A percentile compares a stretch with the other conserved stretches of the same genome.
Evolutionary conservation across 2,797 vertebrate genomes (phyloP).

Genomic region (Cyclura pinguis): DNA sequence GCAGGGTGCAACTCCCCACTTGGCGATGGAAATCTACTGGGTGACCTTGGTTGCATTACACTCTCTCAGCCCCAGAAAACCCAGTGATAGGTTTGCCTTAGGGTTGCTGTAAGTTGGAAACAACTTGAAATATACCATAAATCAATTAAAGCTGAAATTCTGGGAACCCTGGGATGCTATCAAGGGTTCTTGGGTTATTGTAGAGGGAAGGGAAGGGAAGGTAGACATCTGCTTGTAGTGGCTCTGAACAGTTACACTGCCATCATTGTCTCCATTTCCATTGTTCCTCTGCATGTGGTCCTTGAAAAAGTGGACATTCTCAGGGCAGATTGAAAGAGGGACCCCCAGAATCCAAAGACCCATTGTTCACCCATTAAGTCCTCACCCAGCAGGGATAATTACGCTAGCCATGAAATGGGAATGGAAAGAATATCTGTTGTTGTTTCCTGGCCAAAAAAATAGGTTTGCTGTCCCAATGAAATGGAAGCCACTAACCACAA

Average conservation of each 20-base stretch:
- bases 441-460: not conserved
- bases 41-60: no score
- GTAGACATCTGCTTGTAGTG: not conserved
- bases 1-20: no score
- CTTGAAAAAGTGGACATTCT: not conserved
- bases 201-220: not conserved
- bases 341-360: not conserved
- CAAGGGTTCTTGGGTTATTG: not conserved
- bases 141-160: not conserved
- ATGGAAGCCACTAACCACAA: no score
- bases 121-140: not conserved
- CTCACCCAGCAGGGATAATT: not conserved
- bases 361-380: not conserved
- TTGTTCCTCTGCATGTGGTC: no score
- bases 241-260: not conserved
- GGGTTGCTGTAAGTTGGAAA: no score
- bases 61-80: no score
- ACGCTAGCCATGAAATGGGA: no score
- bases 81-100: no score
- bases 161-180: not conserved
- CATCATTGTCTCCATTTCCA: not conserved
- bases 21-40: no score
- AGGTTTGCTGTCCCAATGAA: no score
- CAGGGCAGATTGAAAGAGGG: not conserved
- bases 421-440: not conserved